Evolutionary conservation across 2,888 invertebrate species (phyloP).

Genomic region (Stenoptilia bipunctidactyla): DNA sequence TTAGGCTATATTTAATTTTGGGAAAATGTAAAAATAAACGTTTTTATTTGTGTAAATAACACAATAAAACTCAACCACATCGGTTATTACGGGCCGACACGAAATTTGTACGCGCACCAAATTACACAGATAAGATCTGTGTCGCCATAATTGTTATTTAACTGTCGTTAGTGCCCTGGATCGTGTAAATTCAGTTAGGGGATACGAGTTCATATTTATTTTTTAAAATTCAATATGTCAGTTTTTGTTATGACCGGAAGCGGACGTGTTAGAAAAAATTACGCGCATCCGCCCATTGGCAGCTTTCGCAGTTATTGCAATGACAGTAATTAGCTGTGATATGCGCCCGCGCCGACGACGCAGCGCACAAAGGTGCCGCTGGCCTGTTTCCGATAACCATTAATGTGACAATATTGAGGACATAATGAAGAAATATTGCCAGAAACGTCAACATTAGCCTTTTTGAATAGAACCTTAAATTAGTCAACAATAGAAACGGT

Average conservation of each 20-base stretch:
- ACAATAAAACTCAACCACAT: conserved; percentile 64
- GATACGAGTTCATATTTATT: conserved; percentile 32
- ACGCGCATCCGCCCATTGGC: conserved; percentile 47
- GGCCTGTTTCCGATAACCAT: conserved; percentile 19
- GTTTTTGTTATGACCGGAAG: conserved; percentile 48
- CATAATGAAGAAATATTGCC: conserved; percentile 25
- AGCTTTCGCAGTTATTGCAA: conserved; percentile 45
- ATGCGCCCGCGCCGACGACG: conserved; percentile 29
- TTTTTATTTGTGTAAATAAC: conserved; percentile 72
- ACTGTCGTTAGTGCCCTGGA: conserved; percentile 57
- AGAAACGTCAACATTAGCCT: conserved; percentile 3
- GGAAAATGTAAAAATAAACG: conserved; percentile 71
- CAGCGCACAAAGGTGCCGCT: conserved; percentile 28
- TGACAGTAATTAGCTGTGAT: conserved; percentile 44
- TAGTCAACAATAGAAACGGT: not conserved
- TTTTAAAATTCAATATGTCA: conserved; percentile 49
- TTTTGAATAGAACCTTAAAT: not conserved
- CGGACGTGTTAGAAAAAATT: conserved; percentile 62
- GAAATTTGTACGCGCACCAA: conserved; percentile 51
- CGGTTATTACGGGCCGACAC: conserved; percentile 45
- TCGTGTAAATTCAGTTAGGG: conserved; percentile 68
- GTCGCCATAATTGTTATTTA: conserved; percentile 64
- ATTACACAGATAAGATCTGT: conserved; percentile 64
- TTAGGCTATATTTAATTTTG: conserved; percentile 69
- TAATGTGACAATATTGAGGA: conserved; percentile 34